Base-by-base conservation (phyloP, 2,888 invertebrate genomes). In the Harmothoe impar region DNA sequence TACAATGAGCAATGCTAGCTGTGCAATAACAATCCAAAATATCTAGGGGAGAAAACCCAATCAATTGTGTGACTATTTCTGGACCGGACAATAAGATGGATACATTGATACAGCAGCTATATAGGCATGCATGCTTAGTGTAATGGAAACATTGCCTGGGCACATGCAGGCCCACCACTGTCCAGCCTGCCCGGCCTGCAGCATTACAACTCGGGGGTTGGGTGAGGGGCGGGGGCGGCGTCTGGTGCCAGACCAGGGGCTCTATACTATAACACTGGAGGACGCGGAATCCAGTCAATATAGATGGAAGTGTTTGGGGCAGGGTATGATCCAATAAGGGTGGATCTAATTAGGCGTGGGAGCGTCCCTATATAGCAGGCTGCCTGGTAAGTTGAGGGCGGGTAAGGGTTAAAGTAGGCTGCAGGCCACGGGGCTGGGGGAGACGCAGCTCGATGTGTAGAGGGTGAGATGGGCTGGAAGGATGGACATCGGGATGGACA, bases 241-340 rank as follows among this genome's bases (percentile, higher is more conserved):
- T 62, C 62, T 62, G 62, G 7, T 20, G 15, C 62, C 62, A 62
- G n/a, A n/a, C 23, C 62, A 1, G 3, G 15, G 62, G 62, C 62
- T 62, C 62, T n/a, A 62, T 43, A 43, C 10, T 43, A 43, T 43
- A 43, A 43, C 43, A 43, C 43, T 43, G 43, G 43, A 10, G 43
- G 62, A 62, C 23, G 12, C 62, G 20, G n/a, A 15, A 62, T 20
- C 62, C 62, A 62, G 62, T n/a, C 62, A 62, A 62, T 62, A n/a
- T 62, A 62, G 62, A 62, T n/a, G 62, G 62, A 62, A 62, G 62
- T 62, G 62, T 62, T 62, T 62, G 62, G 62, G 62, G 62, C 62
- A 62, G 20, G 62, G 12, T 62, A 62, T 62, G 62, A 62, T 62
- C 62, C 62, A 62, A 62, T 62, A 62, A 62, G 62, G 62, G 23